These are phyloP conservation scores for Mactra quadrangularis DNA, from an alignment of 1,140 invertebrate species.

Conservation along the genomic window DNA sequence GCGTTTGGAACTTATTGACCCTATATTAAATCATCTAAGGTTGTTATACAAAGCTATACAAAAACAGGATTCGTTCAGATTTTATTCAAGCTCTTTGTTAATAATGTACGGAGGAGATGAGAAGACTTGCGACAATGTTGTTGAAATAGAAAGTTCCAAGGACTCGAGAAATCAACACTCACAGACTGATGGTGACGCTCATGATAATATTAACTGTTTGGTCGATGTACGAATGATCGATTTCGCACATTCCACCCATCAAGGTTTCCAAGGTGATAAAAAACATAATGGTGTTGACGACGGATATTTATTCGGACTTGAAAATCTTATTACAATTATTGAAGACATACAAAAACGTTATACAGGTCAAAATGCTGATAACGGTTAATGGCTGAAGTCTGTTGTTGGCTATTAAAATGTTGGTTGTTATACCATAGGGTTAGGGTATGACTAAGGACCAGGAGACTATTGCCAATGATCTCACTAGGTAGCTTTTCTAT, in stretches of 20 bases:
- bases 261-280: constrained; percentile 86
- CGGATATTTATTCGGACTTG: constrained; percentile 95
- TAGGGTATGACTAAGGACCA: no score
- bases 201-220: constrained; percentile 50
- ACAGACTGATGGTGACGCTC: constrained; percentile 32
- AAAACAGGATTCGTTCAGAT: constrained; percentile 95
- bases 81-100: constrained; percentile 96
- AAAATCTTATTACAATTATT: constrained; percentile 85
- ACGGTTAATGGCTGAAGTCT: not conserved
- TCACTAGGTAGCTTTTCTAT: no score
- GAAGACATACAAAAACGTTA: constrained; percentile 38
- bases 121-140: constrained; percentile 6
- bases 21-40: constrained; percentile 90
- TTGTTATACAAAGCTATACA: constrained; percentile 90
- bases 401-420: no score
- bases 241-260: constrained; percentile 92
- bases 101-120: constrained; percentile 93
- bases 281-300: constrained; percentile 94
- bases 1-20: constrained; percentile 88
- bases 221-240: constrained; percentile 96
- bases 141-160: not conserved
- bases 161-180: constrained; percentile 1
- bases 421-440: no score
- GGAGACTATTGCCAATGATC: no score
- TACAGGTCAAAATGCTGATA: not conserved